These are phyloP conservation scores for Cistogaster globosa DNA, from an alignment of 2,888 invertebrate genomes.

Conservation along the genomic window DNA sequence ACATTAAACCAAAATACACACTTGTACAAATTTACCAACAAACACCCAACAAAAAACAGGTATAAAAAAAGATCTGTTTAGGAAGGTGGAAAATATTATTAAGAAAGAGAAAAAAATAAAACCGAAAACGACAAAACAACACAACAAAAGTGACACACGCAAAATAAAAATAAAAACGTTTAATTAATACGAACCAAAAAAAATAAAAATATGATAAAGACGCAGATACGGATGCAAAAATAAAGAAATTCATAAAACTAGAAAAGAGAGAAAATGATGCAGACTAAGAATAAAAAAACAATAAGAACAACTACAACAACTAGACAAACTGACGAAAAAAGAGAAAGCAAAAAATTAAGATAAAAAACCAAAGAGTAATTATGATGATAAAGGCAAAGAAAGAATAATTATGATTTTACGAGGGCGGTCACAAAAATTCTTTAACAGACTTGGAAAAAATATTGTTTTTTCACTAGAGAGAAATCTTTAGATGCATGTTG, in stretches of 20 bases:
- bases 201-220: conserved; percentile 47
- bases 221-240: conserved; percentile 63
- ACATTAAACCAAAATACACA: not conserved
- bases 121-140: conserved; percentile 6
- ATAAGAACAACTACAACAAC: conserved; percentile 32
- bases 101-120: not conserved
- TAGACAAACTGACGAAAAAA: conserved; percentile 36
- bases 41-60: conserved; percentile 48
- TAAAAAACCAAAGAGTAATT: not conserved
- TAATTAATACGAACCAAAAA: conserved; percentile 40
- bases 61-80: conserved; percentile 48
- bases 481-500: too few relatives aligned
- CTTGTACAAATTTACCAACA: conserved; percentile 21
- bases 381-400: conserved; percentile 26
- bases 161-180: conserved; percentile 41
- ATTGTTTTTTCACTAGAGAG: too few relatives aligned
- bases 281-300: conserved; percentile 27
- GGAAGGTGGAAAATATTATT: conserved; percentile 52
- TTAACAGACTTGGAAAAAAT: too few relatives aligned
- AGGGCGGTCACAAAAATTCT: not conserved
- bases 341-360: conserved; percentile 12
- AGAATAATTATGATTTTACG: conserved; percentile 20
- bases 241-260: conserved; percentile 22
- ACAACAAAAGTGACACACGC: conserved; percentile 58
- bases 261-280: conserved; percentile 14